Conservation (phyloP, 2,888 invertebrate genomes). For the Macroteleia sp. region DNA sequence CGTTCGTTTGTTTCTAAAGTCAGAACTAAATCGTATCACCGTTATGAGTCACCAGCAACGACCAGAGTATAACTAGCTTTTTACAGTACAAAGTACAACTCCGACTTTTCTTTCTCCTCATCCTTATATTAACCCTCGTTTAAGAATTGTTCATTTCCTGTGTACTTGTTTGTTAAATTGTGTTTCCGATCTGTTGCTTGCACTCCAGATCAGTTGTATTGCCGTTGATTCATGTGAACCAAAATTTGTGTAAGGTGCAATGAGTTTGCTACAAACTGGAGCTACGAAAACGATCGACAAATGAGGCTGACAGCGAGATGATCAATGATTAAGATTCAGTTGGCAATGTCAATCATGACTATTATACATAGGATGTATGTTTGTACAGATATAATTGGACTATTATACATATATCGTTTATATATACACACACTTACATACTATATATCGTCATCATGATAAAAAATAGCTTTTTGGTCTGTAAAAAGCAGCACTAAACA, state of each 20-base stretch:
- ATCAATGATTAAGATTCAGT: slow-evolving; percentile 39
- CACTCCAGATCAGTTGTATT: slow-evolving; percentile 56
- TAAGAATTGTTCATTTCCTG: slow-evolving; percentile 26
- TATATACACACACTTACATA: slow-evolving; percentile 63
- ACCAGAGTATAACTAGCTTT: slow-evolving; percentile 82
- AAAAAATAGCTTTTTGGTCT: slow-evolving; percentile 15
- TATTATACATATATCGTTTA: slow-evolving; percentile 43
- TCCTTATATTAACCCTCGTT: slow-evolving; percentile 43
- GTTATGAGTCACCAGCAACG: slow-evolving; percentile 73
- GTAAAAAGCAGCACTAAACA: slow-evolving; percentile 50
- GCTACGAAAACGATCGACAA: slow-evolving; percentile 43
- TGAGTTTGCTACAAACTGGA: slow-evolving; percentile 65
- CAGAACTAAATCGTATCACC: slow-evolving; percentile 51
- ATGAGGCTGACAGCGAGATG: slow-evolving; percentile 39
- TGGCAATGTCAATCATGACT: slow-evolving; percentile 67
- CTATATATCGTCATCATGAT: slow-evolving; percentile 64
- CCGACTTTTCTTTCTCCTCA: slow-evolving; percentile 68
- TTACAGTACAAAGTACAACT: slow-evolving; percentile 83
- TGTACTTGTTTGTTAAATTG: slow-evolving; percentile 20
- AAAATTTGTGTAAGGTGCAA: slow-evolving; percentile 76
- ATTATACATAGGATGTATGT: slow-evolving; percentile 74
- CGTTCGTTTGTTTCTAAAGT: slow-evolving; percentile 34
- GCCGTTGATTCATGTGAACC: slow-evolving; percentile 70
- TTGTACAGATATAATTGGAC: slow-evolving; percentile 69
- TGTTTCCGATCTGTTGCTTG: slow-evolving; percentile 27